Evolutionary conservation across 2,888 invertebrate species (phyloP).

Genomic region (Epistrophe eligans): DNA sequence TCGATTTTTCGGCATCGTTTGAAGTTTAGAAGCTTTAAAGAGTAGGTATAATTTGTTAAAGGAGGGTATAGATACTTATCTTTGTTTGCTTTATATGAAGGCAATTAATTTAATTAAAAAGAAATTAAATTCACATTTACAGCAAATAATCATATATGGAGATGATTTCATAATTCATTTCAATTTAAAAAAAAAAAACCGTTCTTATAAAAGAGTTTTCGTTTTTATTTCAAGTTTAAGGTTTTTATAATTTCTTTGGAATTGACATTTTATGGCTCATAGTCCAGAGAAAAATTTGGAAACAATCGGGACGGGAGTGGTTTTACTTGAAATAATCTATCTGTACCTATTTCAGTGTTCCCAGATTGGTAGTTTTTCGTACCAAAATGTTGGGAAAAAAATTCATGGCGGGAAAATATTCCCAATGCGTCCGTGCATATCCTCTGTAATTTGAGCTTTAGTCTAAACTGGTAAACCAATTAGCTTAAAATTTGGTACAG

Average conservation of each 20-base stretch:
- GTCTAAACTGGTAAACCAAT: too few species aligned
- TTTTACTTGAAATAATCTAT: too few species aligned
- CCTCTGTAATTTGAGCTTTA: too few species aligned
- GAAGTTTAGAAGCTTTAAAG: constrained; percentile 30
- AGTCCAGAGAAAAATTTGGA: too few species aligned
- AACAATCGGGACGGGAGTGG: too few species aligned
- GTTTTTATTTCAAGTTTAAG: background rate
- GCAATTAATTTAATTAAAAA: constrained; percentile 67
- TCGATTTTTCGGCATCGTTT: constrained; percentile 36
- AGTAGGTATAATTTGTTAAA: background rate
- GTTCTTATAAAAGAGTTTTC: background rate
- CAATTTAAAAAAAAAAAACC: background rate
- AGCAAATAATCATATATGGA: constrained; percentile 51
- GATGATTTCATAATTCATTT: constrained; percentile 56
- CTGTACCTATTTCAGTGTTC: too few species aligned
- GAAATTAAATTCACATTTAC: constrained; percentile 66
- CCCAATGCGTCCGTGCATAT: too few species aligned
- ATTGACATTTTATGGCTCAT: background rate
- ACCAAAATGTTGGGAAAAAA: too few species aligned
- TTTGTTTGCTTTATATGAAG: background rate
- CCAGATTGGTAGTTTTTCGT: too few species aligned
- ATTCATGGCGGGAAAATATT: too few species aligned
- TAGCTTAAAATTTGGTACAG: too few species aligned
- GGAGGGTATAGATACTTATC: background rate
- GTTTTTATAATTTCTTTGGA: background rate